Conservation (phyloP, 2,113 vertebrate genomes). For the Percopsis transmontana region DNA sequence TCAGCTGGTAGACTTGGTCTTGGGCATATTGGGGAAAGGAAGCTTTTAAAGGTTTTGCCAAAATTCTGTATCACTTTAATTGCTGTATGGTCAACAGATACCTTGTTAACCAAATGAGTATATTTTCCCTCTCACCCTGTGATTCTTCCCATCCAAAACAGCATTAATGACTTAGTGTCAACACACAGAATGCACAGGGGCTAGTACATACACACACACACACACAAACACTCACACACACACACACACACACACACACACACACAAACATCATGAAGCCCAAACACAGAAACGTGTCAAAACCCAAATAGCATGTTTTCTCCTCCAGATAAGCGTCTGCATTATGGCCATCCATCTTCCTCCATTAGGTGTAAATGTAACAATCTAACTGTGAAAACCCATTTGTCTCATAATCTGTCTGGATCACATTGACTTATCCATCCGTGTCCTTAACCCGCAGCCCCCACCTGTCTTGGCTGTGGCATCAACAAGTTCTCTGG, state of each 20-base stretch:
- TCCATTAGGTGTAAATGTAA: slow-evolving; percentile 21
- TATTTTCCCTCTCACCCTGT: not conserved
- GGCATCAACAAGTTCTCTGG: slow-evolving; percentile 41
- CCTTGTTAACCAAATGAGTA: not conserved
- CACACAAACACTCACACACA: not conserved
- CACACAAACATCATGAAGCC: too few relatives aligned
- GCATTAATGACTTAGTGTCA: slow-evolving; percentile 10
- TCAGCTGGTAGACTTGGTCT: too few relatives aligned
- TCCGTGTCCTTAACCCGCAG: slow-evolving; percentile 45
- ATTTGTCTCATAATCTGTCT: slow-evolving; percentile 44
- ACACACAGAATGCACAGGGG: slow-evolving; percentile 11
- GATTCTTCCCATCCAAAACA: not conserved
- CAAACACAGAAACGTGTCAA: not conserved
- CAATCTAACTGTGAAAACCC: slow-evolving; percentile 33
- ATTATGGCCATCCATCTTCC: slow-evolving; percentile 38
- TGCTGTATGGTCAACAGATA: not conserved
- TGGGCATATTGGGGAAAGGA: too few relatives aligned
- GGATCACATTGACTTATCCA: slow-evolving; percentile 40
- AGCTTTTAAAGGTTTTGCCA: too few relatives aligned
- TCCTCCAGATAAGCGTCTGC: slow-evolving; percentile 11
- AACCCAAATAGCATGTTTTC: not conserved
- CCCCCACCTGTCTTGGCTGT: slow-evolving; percentile 37
- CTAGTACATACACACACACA: not conserved
- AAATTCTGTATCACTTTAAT: not conserved
- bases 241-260: not conserved